Base-by-base conservation (phyloP, 2,797 vertebrate genomes). In the Chaenodraco wilsoni region DNA sequence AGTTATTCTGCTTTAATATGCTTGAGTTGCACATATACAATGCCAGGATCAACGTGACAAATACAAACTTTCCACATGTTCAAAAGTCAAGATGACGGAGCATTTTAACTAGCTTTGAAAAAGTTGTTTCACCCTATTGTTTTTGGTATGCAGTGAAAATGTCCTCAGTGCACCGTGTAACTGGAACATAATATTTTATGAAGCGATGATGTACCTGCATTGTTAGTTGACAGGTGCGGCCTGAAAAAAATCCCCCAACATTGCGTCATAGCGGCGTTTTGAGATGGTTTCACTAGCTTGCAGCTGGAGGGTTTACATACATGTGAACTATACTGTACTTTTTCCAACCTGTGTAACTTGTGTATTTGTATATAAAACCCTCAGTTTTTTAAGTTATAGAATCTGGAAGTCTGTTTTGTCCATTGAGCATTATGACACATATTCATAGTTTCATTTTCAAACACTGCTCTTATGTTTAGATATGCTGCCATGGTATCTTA, bases 171-270 rank as follows among this genome's bases (percentile, higher is more conserved):
- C 4, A 65, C 31, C 23, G 16, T 4, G 61, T 10, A 40, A 31
- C 48, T 21, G 19, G 17, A 79, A 66, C 61, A 58, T 43, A 57
- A 62, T n/a, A 74, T 79, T 72, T 72, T 71, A 78, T 74, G n/a
- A 54, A 74, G 52, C 6, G 2, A 55, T 41, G 59, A 69, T 63
- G 69, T 59, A 10, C 16, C 15, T 48, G 51, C 7, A 71, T 83
- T 87, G 77, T 80, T 85, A 44, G 15, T 21, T 62, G 54, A 72
- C 33, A 71, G 82, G 75, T 72, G 74, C 1, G 44, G 68, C 66
- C 50, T 1, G 61, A 73, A 50, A 74, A 75, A 75, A 84, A 74
- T 51, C 2, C 1, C 75, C 64, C 50, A 52, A 17, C 52, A 31
- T 57, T 71, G 61, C 12, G 0, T 23, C 66, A 78, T 41, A 71